Evolutionary conservation across 2,113 vertebrate genomes (phyloP).

Genomic region (Setophaga kirtlandii): DNA sequence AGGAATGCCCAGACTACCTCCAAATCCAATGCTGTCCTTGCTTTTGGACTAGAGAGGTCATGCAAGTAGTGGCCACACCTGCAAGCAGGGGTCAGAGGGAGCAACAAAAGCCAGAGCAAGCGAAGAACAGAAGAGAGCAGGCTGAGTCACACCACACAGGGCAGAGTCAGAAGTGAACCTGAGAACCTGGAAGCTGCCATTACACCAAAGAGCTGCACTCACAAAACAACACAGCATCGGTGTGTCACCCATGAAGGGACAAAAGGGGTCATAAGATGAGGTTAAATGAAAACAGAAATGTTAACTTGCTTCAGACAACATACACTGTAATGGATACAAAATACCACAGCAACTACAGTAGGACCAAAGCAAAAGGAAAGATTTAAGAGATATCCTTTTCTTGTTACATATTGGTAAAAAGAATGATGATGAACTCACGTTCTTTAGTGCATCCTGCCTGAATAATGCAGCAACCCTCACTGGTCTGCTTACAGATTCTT

Average conservation of each 20-base stretch:
- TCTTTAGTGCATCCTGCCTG: neutral
- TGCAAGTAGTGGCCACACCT: neutral
- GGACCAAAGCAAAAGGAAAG: neutral
- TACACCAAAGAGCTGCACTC: neutral
- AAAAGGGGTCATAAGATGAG: neutral
- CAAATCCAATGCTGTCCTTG: accelerated
- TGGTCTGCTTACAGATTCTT: neutral
- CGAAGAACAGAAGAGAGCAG: neutral
- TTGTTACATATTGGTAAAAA: neutral
- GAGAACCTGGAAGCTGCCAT: neutral
- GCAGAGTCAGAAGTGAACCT: neutral
- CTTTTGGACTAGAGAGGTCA: neutral
- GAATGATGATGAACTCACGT: neutral
- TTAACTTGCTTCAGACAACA: neutral
- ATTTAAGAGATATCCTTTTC: neutral
- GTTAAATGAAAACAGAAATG: neutral
- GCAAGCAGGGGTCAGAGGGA: neutral
- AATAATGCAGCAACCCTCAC: neutral
- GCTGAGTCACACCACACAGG: neutral
- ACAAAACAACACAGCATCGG: neutral
- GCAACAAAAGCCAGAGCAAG: neutral
- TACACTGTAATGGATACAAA: neutral
- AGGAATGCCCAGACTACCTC: neutral
- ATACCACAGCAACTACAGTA: neutral
- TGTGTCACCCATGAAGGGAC: neutral